These are phyloP conservation scores for Hyles lineata DNA, from an alignment of 2,888 invertebrate genomes.

Conservation along the genomic window DNA sequence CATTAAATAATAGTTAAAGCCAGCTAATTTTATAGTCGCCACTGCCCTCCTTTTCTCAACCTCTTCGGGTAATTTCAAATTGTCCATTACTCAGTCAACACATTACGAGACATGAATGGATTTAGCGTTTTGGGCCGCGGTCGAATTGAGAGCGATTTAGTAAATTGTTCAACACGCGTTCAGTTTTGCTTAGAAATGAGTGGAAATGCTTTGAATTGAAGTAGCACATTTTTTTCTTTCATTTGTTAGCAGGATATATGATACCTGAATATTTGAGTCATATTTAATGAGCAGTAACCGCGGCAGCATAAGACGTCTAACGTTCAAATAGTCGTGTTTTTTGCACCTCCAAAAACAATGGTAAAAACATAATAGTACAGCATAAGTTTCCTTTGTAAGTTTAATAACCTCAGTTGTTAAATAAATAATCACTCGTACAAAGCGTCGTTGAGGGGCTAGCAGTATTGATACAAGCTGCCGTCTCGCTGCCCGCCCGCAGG, in stretches of 20 bases:
- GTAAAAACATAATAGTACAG: constrained; percentile 2
- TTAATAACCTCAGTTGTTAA: constrained; percentile 9
- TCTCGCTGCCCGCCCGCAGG: constrained; percentile 34
- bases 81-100: constrained; percentile 67
- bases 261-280: background rate
- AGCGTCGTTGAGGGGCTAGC: background rate
- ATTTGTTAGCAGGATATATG: background rate
- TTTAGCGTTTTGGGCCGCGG: constrained; percentile 52
- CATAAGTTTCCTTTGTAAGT: background rate
- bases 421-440: constrained; percentile 9
- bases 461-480: background rate
- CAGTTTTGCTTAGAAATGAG: background rate
- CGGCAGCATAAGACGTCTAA: background rate
- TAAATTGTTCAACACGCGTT: constrained; percentile 34
- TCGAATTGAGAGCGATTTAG: constrained; percentile 37
- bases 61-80: constrained; percentile 53
- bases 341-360: background rate
- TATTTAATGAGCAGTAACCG: background rate
- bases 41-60: constrained; percentile 52
- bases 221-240: background rate
- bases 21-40: constrained; percentile 68
- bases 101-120: constrained; percentile 59
- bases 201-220: background rate
- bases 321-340: background rate
- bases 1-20: constrained; percentile 79